phyloP scores from a whole-genome alignment of 2,888 invertebrate genomes.

The Campaea margaritaria region DNA sequence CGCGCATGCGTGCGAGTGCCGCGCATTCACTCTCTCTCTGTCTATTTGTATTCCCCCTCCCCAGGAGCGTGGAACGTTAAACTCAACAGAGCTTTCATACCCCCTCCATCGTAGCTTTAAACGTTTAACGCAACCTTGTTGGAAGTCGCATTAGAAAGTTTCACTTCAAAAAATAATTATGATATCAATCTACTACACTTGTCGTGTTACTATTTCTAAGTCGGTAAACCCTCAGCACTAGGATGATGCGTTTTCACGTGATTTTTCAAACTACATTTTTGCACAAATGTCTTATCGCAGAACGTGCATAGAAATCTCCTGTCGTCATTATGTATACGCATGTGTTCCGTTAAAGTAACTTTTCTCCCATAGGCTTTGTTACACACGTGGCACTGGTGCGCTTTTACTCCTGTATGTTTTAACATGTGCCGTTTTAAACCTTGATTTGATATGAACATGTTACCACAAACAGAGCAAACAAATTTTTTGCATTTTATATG shows the following conservation, averaged over 20 bases:
- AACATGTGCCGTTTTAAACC: conserved; percentile 17
- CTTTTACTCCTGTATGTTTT: conserved; percentile 12
- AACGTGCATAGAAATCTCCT: conserved; percentile 45
- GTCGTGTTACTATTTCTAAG: not conserved
- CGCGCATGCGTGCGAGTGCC: no score
- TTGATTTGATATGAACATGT: conserved; percentile 9
- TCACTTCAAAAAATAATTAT: no score
- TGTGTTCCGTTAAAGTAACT: conserved; percentile 50
- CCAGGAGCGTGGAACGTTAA: no score
- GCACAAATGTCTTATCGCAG: conserved; percentile 66
- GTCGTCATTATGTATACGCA: conserved; percentile 31
- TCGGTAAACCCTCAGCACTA: not conserved
- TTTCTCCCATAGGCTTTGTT: conserved; percentile 55
- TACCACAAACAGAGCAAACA: conserved; percentile 15
- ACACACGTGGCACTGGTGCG: conserved; percentile 21
- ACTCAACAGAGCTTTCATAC: no score
- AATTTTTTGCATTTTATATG: conserved; percentile 9
- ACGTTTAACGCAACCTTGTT: no score
- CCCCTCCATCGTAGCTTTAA: no score
- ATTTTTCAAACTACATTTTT: conserved; percentile 52
- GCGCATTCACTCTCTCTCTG: no score
- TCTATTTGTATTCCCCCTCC: no score
- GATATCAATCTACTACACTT: no score
- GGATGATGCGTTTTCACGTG: conserved; percentile 42
- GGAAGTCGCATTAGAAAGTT: no score